Conservation (phyloP, 2,888 invertebrate genomes). For the Athripsodes cinereus region DNA sequence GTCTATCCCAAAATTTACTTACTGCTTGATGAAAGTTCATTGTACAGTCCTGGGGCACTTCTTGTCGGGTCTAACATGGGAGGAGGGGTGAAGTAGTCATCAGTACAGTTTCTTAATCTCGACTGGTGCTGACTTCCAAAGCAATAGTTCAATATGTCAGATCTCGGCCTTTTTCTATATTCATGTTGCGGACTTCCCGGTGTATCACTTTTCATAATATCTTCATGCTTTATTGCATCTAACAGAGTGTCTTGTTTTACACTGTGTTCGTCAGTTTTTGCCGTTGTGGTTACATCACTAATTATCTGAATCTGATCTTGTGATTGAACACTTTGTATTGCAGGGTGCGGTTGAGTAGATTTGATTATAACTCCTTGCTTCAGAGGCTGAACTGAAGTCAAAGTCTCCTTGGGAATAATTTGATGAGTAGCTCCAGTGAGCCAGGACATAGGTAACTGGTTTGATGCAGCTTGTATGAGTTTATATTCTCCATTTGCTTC, state of each 20-base stretch:
- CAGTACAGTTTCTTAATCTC: slow-evolving; percentile 37
- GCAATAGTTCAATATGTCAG: slow-evolving; percentile 38
- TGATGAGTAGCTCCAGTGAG: slow-evolving; percentile 25
- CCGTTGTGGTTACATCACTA: slow-evolving; percentile 18
- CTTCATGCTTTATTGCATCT: slow-evolving; percentile 38
- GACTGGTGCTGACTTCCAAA: slow-evolving; percentile 36
- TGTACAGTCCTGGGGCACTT: slow-evolving; percentile 79
- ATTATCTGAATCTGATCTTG: slow-evolving; percentile 4
- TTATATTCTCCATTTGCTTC: slow-evolving; percentile 58
- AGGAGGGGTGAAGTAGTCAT: slow-evolving; percentile 77
- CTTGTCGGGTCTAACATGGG: slow-evolving; percentile 92
- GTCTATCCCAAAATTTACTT: slow-evolving; percentile 6
- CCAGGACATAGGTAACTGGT: slow-evolving; percentile 37
- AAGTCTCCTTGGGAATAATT: slow-evolving; percentile 33
- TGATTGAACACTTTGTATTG: not conserved
- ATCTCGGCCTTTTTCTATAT: slow-evolving; percentile 58
- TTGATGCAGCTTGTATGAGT: slow-evolving; percentile 51
- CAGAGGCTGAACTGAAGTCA: slow-evolving; percentile 34
- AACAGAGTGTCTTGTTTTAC: slow-evolving; percentile 36
- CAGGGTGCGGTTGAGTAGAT: slow-evolving; percentile 5
- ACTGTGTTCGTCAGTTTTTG: slow-evolving; percentile 52
- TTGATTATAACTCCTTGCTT: slow-evolving; percentile 36
- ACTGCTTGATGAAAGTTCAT: slow-evolving; percentile 37
- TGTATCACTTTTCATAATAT: slow-evolving; percentile 61
- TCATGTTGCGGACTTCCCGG: slow-evolving; percentile 53